Base-by-base conservation (phyloP, 2,113 vertebrate species). In the Plecotus auritus region DNA sequence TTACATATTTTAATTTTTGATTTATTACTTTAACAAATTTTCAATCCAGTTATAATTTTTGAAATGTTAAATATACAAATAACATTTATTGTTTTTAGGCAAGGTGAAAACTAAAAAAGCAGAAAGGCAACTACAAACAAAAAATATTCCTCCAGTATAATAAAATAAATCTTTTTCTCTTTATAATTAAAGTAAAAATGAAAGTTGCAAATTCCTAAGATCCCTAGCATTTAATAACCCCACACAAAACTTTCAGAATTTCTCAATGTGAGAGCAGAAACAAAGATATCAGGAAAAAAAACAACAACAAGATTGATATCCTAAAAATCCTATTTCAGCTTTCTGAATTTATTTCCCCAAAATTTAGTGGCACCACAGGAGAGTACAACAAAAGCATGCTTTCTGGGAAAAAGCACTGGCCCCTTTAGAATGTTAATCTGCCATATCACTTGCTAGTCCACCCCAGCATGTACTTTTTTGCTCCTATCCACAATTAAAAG, bases 401-500 rank as follows among this genome's bases (percentile, higher is more conserved):
- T 99, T 99, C 99, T 99, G 99, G 98, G 99, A 98, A 99, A 98
- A 98, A 98, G 97, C 98, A 98, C 90, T 98, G 98, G 98, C 97
- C 98, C 98, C 98, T 98, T 99, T 98, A 99, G 99, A 99, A 99
- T 99, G 99, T 98, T 99, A 99, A 99, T 99, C 98, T 98, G 98
- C 96, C 98, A 97, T 99, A 99, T 99, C 99, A 98, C 97, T 99
- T 99, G 98, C 98, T 98, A 98, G 97, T 98, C 97, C 98, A 98
- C 97, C 98, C 98, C 98, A 98, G 98, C 98, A 98, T 98, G 97
- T 98, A 98, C 98, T 98, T 98, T 98, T 98, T 98, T 98, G 96
- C 98, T 99, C 97, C 97, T 97, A 98, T 98, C 97, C 94, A 98
- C 98, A 98, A 98, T 98, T 98, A 98, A 98, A 98, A 98, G 97